Base-by-base conservation (phyloP, 2,113 vertebrate species). In the Hippocampus zosterae region DNA sequence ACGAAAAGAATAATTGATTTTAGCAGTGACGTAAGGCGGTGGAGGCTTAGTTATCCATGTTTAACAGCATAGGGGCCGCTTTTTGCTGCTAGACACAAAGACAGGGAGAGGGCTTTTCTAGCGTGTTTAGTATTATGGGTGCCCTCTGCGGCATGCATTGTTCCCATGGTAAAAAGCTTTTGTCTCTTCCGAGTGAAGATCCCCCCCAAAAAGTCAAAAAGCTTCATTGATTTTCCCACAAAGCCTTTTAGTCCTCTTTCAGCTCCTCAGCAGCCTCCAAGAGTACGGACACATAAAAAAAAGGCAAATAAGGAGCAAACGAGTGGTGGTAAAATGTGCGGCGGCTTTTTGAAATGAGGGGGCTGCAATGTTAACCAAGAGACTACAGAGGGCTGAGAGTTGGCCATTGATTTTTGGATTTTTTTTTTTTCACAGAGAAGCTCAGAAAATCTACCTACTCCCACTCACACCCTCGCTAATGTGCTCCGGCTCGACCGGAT, bases 391-490 rank as follows among this genome's bases (percentile, higher is more conserved):
- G 72, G 70, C 66, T 63, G 15, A 19, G 68, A 82, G 67, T 48
- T 65, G 79, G 80, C 57, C 68, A 74, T 67, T 73, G 74, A 72
- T 75, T 79, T 74, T 69, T 63, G 71, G 50, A 25, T 69, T 63
- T 55, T 53, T 53, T 53, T 53, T 71, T 46, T 69, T 56, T 33
- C 57, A 64, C 48, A 62, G 73, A 75, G 74, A 57, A 2, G 71
- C 73, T 73, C 27, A 55, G 71, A 85, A 83, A 82, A 82, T 76
- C 73, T 77, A 3, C 37, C 5, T 23, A 84, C 85, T 84, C 84
- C 85, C 78, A 86, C 82, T 81, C 81, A 84, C 73, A 78, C 82
- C 71, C 70, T 85, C 67, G 66, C 76, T 85, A 81, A 87, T 84
- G 86, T 84, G 80, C 79, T 84, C 76, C 73, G 81, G 77, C 81